phyloP scores from a whole-genome alignment of 2,888 invertebrate genomes.

The Lycophotia porphyrea region DNA sequence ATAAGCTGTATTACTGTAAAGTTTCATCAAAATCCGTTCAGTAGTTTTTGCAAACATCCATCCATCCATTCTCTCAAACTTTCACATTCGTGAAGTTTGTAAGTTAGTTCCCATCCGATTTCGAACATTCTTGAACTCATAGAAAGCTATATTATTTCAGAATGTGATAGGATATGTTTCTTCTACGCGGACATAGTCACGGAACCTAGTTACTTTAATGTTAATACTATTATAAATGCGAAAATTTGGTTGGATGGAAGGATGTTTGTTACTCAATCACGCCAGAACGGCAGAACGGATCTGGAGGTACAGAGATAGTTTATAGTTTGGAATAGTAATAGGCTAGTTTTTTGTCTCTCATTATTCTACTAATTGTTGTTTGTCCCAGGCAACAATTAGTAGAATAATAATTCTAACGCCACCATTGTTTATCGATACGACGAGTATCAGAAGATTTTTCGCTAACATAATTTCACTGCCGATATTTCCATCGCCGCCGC shows the following conservation, averaged over 20 bases:
- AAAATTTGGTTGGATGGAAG: no score
- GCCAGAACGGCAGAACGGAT: no score
- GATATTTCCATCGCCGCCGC: slow-evolving; percentile 28
- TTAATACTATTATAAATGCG: no score
- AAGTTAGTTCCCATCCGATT: background rate
- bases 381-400: background rate
- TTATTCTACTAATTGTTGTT: no score
- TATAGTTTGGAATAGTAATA: no score
- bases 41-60: background rate
- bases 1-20: background rate
- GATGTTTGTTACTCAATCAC: no score
- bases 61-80: background rate
- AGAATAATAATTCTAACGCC: slow-evolving; percentile 29
- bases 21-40: background rate
- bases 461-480: slow-evolving; percentile 25
- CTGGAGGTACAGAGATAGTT: no score
- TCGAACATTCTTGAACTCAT: background rate
- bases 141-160: background rate
- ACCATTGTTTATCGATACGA: slow-evolving; percentile 26
- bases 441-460: slow-evolving; percentile 27
- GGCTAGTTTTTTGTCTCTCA: no score
- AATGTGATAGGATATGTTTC: background rate
- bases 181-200: background rate
- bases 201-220: no score
- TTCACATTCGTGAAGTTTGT: background rate